Conservation (phyloP, 1,140 invertebrate species). For the Sitobion miscanthi region DNA sequence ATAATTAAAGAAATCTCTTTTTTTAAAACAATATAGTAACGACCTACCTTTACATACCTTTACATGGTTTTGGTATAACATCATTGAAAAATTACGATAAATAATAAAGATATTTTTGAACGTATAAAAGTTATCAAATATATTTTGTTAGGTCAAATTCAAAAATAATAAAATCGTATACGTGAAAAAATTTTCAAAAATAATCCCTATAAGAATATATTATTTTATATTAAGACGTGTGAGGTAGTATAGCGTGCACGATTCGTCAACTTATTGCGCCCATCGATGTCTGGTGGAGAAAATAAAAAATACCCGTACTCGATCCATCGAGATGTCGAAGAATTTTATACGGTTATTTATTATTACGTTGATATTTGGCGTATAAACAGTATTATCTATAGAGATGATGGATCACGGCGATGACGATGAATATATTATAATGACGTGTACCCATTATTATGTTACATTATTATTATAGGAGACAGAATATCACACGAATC, state of each 20-base stretch:
- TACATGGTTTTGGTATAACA: neutral
- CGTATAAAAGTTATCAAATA: neutral
- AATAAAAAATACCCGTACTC: neutral
- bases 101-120: neutral
- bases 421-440: constrained; percentile 12
- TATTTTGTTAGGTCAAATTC: neutral
- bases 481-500: neutral
- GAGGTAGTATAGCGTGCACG: neutral
- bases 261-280: neutral
- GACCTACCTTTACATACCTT: neutral
- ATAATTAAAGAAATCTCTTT: neutral
- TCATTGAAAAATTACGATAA: neutral
- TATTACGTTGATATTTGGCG: neutral
- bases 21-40: neutral
- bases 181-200: neutral
- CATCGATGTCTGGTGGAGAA: neutral
- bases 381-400: neutral
- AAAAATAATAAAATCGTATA: neutral
- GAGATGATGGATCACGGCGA: neutral
- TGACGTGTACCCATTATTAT: neutral
- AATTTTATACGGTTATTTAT: constrained; percentile 14
- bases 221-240: neutral
- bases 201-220: neutral
- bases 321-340: neutral
- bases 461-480: neutral